phyloP scores from a whole-genome alignment of 2,888 invertebrate genomes.

The Anoncus sp. region DNA sequence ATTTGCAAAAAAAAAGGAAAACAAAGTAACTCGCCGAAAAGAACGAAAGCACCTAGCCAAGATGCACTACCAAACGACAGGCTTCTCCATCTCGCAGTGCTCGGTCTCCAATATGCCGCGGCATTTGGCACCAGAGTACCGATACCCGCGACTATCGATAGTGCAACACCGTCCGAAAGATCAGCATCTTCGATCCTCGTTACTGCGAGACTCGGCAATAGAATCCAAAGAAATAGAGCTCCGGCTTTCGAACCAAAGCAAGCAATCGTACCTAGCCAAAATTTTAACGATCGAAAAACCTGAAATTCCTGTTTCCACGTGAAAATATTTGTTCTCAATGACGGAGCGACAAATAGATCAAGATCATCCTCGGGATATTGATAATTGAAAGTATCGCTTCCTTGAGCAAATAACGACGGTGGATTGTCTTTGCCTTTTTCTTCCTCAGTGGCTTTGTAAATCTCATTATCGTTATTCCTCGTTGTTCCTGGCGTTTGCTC shows the following conservation, averaged over 20 bases:
- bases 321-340: conserved; percentile 44
- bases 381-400: conserved; percentile 70
- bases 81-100: conserved; percentile 68
- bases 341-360: conserved; percentile 53
- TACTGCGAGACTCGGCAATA: conserved; percentile 66
- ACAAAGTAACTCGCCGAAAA: conserved; percentile 62
- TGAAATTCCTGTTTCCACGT: conserved; percentile 71
- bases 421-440: conserved; percentile 30
- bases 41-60: conserved; percentile 68
- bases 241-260: conserved; percentile 68
- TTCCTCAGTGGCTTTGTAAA: conserved; percentile 40
- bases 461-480: conserved; percentile 10
- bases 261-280: conserved; percentile 70
- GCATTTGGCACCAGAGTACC: conserved; percentile 69
- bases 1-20: neutral
- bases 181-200: conserved; percentile 8
- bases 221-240: conserved; percentile 69
- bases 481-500: conserved; percentile 12
- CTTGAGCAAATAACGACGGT: conserved; percentile 65
- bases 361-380: conserved; percentile 64
- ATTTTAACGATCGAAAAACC: conserved; percentile 64
- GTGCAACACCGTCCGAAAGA: conserved; percentile 56
- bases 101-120: conserved; percentile 69
- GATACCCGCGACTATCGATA: conserved; percentile 67
- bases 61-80: conserved; percentile 72